These are phyloP conservation scores for Drosophila suboccidentalis DNA, from an alignment of 2,888 invertebrate species.

Conservation along the genomic window DNA sequence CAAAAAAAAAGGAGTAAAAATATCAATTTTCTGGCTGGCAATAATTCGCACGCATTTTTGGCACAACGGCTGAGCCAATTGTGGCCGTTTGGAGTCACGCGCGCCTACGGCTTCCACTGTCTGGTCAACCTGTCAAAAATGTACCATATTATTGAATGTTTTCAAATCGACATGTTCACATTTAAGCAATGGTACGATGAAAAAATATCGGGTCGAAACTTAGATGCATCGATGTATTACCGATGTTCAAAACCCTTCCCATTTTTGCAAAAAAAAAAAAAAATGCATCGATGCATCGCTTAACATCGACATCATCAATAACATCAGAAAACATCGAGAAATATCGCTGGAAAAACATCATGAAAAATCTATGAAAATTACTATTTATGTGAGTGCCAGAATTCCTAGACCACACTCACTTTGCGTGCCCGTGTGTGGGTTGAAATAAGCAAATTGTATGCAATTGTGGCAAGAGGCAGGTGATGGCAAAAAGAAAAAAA, in stretches of 20 bases:
- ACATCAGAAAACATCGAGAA: too few relatives aligned
- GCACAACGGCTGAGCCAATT: conserved; percentile 64
- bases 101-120: too few relatives aligned
- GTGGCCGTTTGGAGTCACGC: conserved; percentile 47
- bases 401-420: conserved; percentile 15
- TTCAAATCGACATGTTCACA: conserved; percentile 32
- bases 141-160: conserved; percentile 31
- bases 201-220: too few relatives aligned
- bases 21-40: conserved; percentile 63
- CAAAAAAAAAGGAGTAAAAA: conserved; percentile 8
- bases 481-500: conserved; percentile 16
- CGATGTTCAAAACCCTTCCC: too few relatives aligned
- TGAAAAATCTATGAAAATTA: too few relatives aligned
- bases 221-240: too few relatives aligned
- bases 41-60: conserved; percentile 72
- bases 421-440: conserved; percentile 52
- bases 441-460: conserved; percentile 81
- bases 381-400: conserved; percentile 76
- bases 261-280: too few relatives aligned
- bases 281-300: too few relatives aligned
- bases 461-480: conserved; percentile 67
- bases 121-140: conserved; percentile 64
- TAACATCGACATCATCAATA: too few relatives aligned
- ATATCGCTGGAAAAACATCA: too few relatives aligned
- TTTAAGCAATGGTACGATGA: conserved; percentile 37